Conservation (phyloP, 1,140 invertebrate species). For the Apis laboriosa region DNA sequence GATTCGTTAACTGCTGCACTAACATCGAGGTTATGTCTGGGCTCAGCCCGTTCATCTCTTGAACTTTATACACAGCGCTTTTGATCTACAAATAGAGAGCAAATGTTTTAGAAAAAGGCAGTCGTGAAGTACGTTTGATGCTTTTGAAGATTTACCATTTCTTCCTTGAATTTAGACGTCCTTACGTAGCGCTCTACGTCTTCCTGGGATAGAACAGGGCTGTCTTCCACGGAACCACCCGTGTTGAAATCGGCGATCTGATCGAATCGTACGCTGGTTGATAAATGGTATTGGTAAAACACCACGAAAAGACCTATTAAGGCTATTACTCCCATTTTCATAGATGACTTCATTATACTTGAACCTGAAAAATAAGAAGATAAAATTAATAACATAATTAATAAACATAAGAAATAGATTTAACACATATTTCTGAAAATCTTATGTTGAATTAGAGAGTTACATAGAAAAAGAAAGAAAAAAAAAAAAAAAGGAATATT, state of each 20-base stretch:
- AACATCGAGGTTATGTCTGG: slow-evolving; percentile 72
- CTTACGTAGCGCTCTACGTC: slow-evolving; percentile 65
- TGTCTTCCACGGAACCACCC: slow-evolving; percentile 65
- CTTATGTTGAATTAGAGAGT: neutral
- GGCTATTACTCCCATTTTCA: slow-evolving; percentile 76
- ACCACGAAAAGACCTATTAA: slow-evolving; percentile 75
- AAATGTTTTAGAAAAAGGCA: neutral
- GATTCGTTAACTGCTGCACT: slow-evolving; percentile 68
- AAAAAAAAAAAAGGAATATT: neutral
- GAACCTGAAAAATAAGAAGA: slow-evolving; percentile 37
- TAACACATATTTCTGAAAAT: accelerated
- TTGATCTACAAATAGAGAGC: slow-evolving; percentile 64
- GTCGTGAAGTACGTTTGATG: too few relatives aligned
- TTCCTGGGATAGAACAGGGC: slow-evolving; percentile 66
- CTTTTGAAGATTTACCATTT: slow-evolving; percentile 60
- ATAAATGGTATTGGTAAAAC: slow-evolving; percentile 78
- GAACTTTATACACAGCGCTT: slow-evolving; percentile 69
- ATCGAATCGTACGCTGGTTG: slow-evolving; percentile 74
- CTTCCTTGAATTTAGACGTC: slow-evolving; percentile 69
- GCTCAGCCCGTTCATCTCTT: slow-evolving; percentile 73
- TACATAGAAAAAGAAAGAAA: neutral
- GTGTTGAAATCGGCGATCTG: slow-evolving; percentile 70
- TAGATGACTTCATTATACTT: slow-evolving; percentile 74
- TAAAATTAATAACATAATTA: neutral
- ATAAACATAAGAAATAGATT: too few relatives aligned